Conservation (phyloP, 2,888 invertebrate species). For the Cerceris rybyensis region DNA sequence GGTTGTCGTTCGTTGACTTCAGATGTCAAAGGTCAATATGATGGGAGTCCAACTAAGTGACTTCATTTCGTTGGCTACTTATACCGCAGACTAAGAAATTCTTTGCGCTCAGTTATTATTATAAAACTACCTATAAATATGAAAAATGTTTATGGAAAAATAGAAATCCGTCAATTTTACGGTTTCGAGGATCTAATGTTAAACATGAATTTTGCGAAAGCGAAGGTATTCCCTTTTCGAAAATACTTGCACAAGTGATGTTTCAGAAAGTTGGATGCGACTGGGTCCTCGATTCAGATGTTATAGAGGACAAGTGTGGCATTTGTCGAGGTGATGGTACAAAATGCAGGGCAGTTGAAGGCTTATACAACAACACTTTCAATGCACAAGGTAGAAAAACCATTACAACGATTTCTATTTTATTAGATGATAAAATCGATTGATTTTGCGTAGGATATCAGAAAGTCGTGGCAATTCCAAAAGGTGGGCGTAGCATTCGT, state of each 20-base stretch:
- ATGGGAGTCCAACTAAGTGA: no score
- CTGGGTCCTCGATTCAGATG: constrained; percentile 91
- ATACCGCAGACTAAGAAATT: no score
- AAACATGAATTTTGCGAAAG: neutral
- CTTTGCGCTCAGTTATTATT: no score
- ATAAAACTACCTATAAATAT: no score
- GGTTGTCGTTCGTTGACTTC: no score
- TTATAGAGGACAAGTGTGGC: constrained; percentile 92
- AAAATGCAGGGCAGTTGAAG: constrained; percentile 88
- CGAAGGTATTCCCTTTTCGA: neutral
- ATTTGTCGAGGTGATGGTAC: constrained; percentile 93
- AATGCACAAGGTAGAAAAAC: neutral
- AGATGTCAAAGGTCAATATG: no score
- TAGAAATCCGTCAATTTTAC: no score
- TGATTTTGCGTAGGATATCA: constrained; percentile 84
- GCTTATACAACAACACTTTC: constrained; percentile 56
- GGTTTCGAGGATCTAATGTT: neutral
- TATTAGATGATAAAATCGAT: no score
- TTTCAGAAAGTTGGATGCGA: constrained; percentile 95
- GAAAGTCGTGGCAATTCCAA: constrained; percentile 86
- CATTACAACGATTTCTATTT: neutral
- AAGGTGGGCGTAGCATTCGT: constrained; percentile 90
- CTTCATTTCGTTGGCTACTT: no score
- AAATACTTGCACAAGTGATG: neutral
- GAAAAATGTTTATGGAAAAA: no score